Evolutionary conservation across 2,113 vertebrate genomes (phyloP).

Genomic region (Variabilichromis moorii): DNA sequence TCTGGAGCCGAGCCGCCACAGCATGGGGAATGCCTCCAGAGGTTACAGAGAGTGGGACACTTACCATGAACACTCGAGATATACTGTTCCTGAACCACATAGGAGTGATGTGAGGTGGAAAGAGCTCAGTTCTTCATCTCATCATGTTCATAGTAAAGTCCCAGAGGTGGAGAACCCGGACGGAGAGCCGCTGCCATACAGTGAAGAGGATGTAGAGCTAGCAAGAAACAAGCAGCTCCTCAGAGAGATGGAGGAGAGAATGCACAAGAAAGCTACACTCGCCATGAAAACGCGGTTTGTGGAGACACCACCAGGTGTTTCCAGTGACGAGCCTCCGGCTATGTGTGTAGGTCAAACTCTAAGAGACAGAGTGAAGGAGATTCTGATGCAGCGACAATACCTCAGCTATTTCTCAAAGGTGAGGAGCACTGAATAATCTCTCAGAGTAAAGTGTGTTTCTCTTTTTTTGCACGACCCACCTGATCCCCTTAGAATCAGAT

Average conservation of each 20-base stretch:
- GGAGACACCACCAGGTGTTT: not conserved
- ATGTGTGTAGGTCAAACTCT: not conserved
- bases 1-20: not conserved
- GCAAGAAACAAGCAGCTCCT: slow-evolving; percentile 25
- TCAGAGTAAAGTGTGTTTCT: not conserved
- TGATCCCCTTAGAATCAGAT: not conserved
- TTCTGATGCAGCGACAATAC: slow-evolving; percentile 17
- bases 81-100: not conserved
- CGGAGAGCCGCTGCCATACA: not conserved
- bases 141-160: not conserved
- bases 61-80: not conserved
- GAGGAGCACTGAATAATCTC: not conserved
- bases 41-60: not conserved
- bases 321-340: not conserved
- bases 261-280: slow-evolving; percentile 14
- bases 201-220: slow-evolving; percentile 7
- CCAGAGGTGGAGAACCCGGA: not conserved
- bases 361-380: slow-evolving; percentile 24
- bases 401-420: slow-evolving; percentile 5
- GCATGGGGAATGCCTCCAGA: not conserved
- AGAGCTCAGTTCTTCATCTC: not conserved
- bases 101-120: not conserved
- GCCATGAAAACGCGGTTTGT: not conserved
- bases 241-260: slow-evolving; percentile 27
- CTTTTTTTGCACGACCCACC: not conserved